These are phyloP conservation scores for Rhabdophis nuchalis DNA, from an alignment of 2,797 vertebrate genomes.

Conservation along the genomic window DNA sequence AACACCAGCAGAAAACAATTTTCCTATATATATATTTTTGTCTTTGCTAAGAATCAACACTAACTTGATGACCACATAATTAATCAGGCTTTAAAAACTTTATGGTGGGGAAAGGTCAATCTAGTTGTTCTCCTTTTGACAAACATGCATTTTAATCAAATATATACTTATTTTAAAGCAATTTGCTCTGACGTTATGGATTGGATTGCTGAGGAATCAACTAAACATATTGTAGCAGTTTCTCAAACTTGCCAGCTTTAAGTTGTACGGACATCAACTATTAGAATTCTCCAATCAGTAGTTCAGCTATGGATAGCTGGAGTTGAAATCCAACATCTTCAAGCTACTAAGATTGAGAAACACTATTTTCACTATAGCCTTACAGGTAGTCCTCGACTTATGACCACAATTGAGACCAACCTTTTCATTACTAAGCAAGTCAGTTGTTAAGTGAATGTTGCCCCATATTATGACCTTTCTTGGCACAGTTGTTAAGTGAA, in stretches of 20 bases:
- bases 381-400: neutral
- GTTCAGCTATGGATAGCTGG: neutral
- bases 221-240: neutral
- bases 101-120: neutral
- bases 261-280: neutral
- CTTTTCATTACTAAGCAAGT: neutral
- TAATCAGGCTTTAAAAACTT: neutral
- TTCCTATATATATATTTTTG: neutral
- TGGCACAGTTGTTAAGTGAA: neutral
- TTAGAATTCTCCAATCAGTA: neutral
- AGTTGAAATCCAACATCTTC: neutral
- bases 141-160: neutral
- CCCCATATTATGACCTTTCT: neutral
- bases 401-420: neutral
- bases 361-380: neutral
- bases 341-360: neutral
- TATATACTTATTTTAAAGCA: neutral
- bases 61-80: neutral
- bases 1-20: neutral
- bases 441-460: neutral
- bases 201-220: neutral
- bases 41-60: neutral
- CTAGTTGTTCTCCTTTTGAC: neutral
- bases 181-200: neutral
- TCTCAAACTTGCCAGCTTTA: neutral